Evolutionary conservation across 2,113 vertebrate genomes (phyloP).

Genomic region (Grantiella picta): DNA sequence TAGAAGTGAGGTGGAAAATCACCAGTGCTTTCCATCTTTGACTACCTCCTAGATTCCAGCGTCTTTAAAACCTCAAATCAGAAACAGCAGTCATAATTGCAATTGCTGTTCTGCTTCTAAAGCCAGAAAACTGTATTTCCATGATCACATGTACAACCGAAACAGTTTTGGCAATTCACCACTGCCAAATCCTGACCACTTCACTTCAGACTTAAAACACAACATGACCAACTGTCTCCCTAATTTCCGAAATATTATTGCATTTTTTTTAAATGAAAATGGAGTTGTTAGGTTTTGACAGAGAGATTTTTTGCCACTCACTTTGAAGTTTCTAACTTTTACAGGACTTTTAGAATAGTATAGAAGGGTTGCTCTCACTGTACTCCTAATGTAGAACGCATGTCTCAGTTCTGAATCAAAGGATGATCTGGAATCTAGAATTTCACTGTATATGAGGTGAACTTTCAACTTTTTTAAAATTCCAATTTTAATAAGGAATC

Average conservation of each 20-base stretch:
- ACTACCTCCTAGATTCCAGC: background rate
- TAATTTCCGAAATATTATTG: background rate
- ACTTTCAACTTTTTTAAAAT: background rate
- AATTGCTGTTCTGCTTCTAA: background rate
- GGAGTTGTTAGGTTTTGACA: accelerated
- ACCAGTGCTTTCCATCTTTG: background rate
- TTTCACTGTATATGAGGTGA: background rate
- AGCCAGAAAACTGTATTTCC: background rate
- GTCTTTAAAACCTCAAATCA: background rate
- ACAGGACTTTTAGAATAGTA: background rate
- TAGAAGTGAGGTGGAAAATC: background rate
- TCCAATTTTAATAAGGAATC: background rate
- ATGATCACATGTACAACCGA: background rate
- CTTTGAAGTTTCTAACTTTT: background rate
- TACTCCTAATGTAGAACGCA: background rate
- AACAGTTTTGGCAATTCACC: background rate
- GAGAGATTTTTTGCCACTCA: accelerated
- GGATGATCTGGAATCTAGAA: background rate
- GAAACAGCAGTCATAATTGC: background rate
- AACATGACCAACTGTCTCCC: background rate
- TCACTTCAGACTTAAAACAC: background rate
- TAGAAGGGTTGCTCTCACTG: background rate
- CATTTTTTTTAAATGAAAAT: background rate
- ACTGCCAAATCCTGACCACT: background rate
- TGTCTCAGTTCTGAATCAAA: background rate